A percentile compares a stretch with the other conserved stretches of the same genome.
Evolutionary conservation across 2,797 vertebrate genomes (phyloP).

Genomic region (Otolemur crassicaudatus): DNA sequence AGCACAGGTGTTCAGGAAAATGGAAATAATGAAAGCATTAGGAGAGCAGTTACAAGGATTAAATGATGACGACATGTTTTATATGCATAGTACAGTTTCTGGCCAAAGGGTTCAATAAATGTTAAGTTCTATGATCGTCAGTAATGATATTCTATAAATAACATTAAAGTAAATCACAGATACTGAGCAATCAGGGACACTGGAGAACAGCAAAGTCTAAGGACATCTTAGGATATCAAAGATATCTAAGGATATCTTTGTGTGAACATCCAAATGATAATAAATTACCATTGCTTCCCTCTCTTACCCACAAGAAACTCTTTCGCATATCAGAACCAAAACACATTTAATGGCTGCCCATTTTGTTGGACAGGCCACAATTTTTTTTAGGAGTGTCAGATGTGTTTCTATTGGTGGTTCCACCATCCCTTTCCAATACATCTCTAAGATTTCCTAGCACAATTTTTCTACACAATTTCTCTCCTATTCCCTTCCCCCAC

Average conservation of each 20-base stretch:
- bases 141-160: not conserved
- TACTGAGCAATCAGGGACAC: not conserved
- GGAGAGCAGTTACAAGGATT: not conserved
- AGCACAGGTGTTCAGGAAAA: constrained; percentile 1
- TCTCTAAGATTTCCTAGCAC: constrained; percentile 87
- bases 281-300: constrained; percentile 56
- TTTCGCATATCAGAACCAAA: constrained; percentile 63
- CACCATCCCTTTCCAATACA: constrained; percentile 83
- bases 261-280: constrained; percentile 31
- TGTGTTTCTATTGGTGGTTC: constrained; percentile 82
- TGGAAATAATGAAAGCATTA: constrained; percentile 44
- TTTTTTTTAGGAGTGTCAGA: constrained; percentile 84
- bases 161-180: not conserved
- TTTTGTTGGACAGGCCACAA: constrained; percentile 70
- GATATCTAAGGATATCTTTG: constrained; percentile 61
- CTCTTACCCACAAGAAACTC: constrained; percentile 54
- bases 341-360: constrained; percentile 69
- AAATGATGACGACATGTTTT: not conserved
- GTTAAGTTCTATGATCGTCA: not conserved
- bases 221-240: no score
- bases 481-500: constrained; percentile 57
- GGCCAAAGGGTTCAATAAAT: not conserved
- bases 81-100: not conserved
- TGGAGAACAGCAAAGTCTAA: not conserved
- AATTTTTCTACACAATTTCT: constrained; percentile 80